Evolutionary conservation across 1,140 invertebrate genomes (phyloP), one percentile per base, ranked within the genome.

Genomic region (Bombus ignitus): DNA sequence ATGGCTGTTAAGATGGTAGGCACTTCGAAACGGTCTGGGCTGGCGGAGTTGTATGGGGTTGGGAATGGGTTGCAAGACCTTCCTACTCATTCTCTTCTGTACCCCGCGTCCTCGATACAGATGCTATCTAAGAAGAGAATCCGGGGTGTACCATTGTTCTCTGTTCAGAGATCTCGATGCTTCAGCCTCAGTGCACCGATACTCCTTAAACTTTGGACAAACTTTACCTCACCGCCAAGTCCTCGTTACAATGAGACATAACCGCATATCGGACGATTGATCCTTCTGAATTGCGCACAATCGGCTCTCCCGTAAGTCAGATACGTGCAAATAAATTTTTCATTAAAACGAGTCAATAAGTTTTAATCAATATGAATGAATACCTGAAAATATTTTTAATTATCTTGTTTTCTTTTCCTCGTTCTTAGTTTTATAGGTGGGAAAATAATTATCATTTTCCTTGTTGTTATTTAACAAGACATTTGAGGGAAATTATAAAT

Each of bases 1-100:
- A 93, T 91, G 85, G 90, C 91, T 88, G 88, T 88, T 94, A 92
- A 94, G 93, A 94, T 93, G 88, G 88, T 87, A 89, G 90, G 59
- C 89, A 87, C 76, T 85, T 79, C 70, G 83, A 90, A 72, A 90
- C 88, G 75, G 84, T 90, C 83, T 82, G 68, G 65, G 66, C 59
- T 37, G 28, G 59, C 65, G 42, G 79, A 86, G 88, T 87, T 90
- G 74, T 76, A 66, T 57, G 57, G 80, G 89, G 88, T 89, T 82
- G 87, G 75, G 88, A 90, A 89, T 87, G 88, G 91, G 62, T 79
- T 83, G 85, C 73, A 85, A 83, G 85, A 83, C 88, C 91, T 85
- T 85, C 88, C 88, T 78, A 83, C 81, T 59, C 87, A 82, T 83
- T 79, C 81, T 84, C 86, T 71, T 74, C 85, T 77, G 77, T 87